phyloP scores from a whole-genome alignment of 2,797 vertebrate genomes.

The Caiman crocodilus region DNA sequence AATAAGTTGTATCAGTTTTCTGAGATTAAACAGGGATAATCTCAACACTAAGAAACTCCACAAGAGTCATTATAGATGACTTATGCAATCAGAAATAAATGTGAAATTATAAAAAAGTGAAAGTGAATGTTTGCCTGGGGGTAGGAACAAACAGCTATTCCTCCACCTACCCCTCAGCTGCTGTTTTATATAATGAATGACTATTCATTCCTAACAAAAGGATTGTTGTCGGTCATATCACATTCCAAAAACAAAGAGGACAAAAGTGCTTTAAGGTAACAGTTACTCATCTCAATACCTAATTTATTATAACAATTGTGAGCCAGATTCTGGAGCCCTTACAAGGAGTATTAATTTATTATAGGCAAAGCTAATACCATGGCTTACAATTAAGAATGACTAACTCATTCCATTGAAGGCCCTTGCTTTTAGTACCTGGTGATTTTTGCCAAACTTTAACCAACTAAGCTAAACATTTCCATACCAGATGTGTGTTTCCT shows the following conservation, averaged over 20 bases:
- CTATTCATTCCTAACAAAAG: conserved; percentile 56
- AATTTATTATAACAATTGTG: conserved; percentile 14
- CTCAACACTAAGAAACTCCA: not conserved
- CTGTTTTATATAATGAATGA: conserved; percentile 73
- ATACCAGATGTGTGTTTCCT: conserved; percentile 12
- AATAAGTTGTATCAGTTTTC: conserved; percentile 24
- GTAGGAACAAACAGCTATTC: conserved; percentile 55
- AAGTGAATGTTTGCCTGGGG: conserved; percentile 43
- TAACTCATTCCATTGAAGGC: conserved; percentile 29
- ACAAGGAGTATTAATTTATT: not conserved
- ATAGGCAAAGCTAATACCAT: not conserved
- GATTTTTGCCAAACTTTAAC: conserved; percentile 4
- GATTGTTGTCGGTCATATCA: conserved; percentile 29
- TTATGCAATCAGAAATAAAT: conserved; percentile 55
- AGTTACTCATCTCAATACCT: conserved; percentile 38
- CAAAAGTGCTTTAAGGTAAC: conserved; percentile 40
- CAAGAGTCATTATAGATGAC: conserved; percentile 21
- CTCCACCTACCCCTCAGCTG: conserved; percentile 73
- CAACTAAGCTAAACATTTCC: conserved; percentile 1
- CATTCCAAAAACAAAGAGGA: conserved; percentile 3
- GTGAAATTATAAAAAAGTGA: not conserved
- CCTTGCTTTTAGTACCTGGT: conserved; percentile 10
- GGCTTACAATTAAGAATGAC: conserved; percentile 26
- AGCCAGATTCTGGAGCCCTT: not conserved
- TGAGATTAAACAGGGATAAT: conserved; percentile 51